A percentile compares a stretch with the other conserved stretches of the same genome.
phyloP scores from a whole-genome alignment of 2,888 invertebrate species.

The Calameuta pallipes region DNA sequence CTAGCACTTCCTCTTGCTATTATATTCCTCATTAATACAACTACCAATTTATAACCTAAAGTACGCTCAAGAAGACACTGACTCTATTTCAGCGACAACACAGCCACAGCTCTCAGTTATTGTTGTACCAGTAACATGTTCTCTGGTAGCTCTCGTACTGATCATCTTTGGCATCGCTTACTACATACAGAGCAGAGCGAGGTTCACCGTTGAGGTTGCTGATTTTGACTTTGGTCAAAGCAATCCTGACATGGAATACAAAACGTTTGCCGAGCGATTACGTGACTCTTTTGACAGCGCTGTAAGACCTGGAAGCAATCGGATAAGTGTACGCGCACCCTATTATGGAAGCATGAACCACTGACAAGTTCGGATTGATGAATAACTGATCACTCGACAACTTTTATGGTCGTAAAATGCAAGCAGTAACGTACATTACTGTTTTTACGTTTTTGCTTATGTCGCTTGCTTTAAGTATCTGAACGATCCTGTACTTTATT shows the following conservation, averaged over 20 bases:
- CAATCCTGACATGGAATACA: conserved; percentile 85
- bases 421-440: conserved; percentile 30
- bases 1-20: conserved; percentile 15
- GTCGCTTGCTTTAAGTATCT: background rate
- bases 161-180: conserved; percentile 90
- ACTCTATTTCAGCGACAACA: conserved; percentile 71
- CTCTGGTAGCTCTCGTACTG: conserved; percentile 82
- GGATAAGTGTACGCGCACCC: conserved; percentile 48
- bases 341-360: conserved; percentile 64
- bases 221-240: conserved; percentile 90
- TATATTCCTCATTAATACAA: background rate
- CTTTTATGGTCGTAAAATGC: conserved; percentile 15
- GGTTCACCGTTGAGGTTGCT: conserved; percentile 87
- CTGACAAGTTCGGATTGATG: conserved; percentile 26
- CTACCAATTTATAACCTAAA: background rate
- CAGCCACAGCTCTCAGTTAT: conserved; percentile 89
- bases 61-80: background rate
- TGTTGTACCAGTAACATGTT: conserved; percentile 86
- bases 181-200: conserved; percentile 83
- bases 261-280: conserved; percentile 85
- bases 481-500: background rate
- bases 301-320: conserved; percentile 61
- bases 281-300: conserved; percentile 80
- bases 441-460: conserved; percentile 5
- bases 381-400: background rate